These are phyloP conservation scores for Podarcis raffonei DNA, from an alignment of 2,113 vertebrate genomes.

Conservation along the genomic window DNA sequence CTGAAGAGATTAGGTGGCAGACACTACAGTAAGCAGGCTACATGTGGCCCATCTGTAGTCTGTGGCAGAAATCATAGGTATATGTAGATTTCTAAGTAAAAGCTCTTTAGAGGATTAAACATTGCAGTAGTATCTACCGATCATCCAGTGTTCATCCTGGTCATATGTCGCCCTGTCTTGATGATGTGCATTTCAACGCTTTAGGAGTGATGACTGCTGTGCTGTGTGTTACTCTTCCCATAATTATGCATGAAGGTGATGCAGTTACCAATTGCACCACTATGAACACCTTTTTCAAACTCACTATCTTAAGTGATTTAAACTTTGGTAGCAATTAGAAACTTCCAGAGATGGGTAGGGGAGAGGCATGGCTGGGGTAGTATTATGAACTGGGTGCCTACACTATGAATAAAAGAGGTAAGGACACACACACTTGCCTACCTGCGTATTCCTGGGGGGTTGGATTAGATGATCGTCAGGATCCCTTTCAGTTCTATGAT, in stretches of 20 bases:
- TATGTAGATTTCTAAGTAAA: too few species aligned
- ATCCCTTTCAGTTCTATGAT: too few species aligned
- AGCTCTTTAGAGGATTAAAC: too few species aligned
- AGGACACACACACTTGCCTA: too few species aligned
- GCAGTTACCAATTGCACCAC: not conserved
- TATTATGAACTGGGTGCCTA: too few species aligned
- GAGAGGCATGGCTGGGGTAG: too few species aligned
- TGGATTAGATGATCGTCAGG: too few species aligned
- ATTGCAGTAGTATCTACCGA: too few species aligned
- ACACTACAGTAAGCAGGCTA: not conserved
- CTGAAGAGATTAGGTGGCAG: not conserved
- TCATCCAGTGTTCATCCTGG: not conserved
- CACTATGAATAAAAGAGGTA: too few species aligned
- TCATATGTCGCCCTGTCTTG: not conserved
- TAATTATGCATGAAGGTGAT: not conserved
- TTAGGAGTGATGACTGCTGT: not conserved
- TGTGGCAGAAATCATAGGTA: not conserved
- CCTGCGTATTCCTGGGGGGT: too few species aligned
- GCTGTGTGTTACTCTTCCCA: not conserved
- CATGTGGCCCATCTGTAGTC: not conserved
- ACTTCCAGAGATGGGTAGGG: constrained; percentile 5
- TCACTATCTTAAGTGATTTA: fast-evolving
- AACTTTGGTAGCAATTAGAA: not conserved
- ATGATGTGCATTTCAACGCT: not conserved
- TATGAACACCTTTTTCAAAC: not conserved